Percentiles rank a stretch among this genome's conserved stretches.
Evolutionary conservation across 35 echinoderm and acorn worm species (phyloP).

Genomic region (Strongylocentrotus purpuratus): DNA sequence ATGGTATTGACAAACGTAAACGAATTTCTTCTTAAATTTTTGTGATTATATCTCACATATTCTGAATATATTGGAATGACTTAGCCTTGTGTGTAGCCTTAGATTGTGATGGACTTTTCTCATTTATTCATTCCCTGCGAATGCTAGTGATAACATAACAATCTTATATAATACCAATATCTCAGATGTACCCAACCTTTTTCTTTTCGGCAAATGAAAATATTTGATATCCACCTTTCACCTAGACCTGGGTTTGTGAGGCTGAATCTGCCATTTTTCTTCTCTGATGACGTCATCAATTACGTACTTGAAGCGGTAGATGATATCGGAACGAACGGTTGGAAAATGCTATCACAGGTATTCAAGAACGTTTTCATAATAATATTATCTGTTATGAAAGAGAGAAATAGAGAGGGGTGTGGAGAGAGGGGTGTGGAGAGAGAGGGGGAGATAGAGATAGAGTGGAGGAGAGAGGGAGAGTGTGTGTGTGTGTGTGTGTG

Average conservation of each 20-base stretch:
- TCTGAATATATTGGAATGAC: too few relatives aligned
- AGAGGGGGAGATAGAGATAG: neutral
- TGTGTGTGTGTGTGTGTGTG: too few relatives aligned
- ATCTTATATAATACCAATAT: too few relatives aligned
- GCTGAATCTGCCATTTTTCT: slow-evolving; percentile 92
- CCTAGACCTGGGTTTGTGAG: slow-evolving; percentile 89
- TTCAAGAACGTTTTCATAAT: neutral
- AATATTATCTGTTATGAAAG: neutral
- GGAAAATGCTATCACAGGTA: slow-evolving; percentile 91
- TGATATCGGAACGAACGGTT: slow-evolving; percentile 79
- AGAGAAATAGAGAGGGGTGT: neutral
- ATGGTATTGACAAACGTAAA: too few relatives aligned
- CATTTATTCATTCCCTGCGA: too few relatives aligned
- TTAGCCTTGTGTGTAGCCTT: too few relatives aligned
- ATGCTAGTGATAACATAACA: too few relatives aligned
- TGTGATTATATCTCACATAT: too few relatives aligned
- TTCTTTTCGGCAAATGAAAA: too few relatives aligned
- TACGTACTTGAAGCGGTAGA: slow-evolving; percentile 88
- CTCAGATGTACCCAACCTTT: too few relatives aligned
- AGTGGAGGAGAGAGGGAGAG: neutral
- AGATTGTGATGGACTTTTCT: too few relatives aligned
- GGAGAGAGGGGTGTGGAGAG: neutral
- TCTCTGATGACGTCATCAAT: slow-evolving; percentile 73
- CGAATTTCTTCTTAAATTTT: too few relatives aligned
- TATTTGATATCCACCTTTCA: neutral